Conservation (phyloP, 2,888 invertebrate genomes). For the Rhyacophila evoluta region DNA sequence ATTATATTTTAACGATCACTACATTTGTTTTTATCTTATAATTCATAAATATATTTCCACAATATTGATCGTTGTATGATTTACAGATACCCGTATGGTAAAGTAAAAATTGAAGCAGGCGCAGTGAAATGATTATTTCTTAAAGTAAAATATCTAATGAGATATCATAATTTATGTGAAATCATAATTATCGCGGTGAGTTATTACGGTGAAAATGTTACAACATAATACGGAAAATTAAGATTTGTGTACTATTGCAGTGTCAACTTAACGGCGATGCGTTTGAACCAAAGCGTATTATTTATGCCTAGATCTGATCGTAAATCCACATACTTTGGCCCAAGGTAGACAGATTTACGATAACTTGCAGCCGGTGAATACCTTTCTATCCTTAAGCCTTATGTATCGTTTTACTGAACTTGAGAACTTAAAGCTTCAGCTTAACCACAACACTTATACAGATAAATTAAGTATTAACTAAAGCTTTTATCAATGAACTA, state of each 20-base stretch:
- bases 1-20: too few species aligned
- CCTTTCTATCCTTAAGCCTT: conserved; percentile 5
- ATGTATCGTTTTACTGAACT: conserved; percentile 5
- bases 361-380: conserved; percentile 16
- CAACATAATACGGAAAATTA: conserved; percentile 10
- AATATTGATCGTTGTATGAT: too few species aligned
- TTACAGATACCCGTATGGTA: too few species aligned
- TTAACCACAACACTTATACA: not conserved
- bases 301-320: conserved; percentile 10
- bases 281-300: conserved; percentile 15
- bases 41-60: too few species aligned
- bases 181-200: not conserved
- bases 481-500: too few species aligned
- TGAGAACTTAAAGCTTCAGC: not conserved
- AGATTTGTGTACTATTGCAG: not conserved
- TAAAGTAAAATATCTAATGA: not conserved
- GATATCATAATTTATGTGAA: not conserved
- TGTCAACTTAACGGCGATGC: conserved; percentile 17
- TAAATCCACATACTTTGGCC: conserved; percentile 22
- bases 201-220: not conserved
- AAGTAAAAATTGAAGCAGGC: too few species aligned
- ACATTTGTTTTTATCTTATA: too few species aligned
- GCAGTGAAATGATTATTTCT: not conserved
- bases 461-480: not conserved
- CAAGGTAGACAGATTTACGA: conserved; percentile 24